Base-by-base conservation (phyloP, 2,888 invertebrate genomes). In the Pollenia labialis region DNA sequence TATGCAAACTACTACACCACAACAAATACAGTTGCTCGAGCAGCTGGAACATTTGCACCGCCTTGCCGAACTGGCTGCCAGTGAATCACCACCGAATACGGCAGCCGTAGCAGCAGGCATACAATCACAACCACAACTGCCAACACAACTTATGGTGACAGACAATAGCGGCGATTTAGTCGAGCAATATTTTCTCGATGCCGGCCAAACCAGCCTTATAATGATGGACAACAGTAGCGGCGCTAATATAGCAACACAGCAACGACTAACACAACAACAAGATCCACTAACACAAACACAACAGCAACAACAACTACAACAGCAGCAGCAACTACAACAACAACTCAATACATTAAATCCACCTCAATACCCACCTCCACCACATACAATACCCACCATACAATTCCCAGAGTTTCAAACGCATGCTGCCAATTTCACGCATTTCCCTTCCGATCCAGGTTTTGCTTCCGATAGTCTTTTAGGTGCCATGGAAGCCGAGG, bases 11-110 rank as follows among this genome's bases (percentile, higher is more conserved):
- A 89, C 90, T 46, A 89, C 89, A 56, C 88, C 90, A 71, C 91
- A 91, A 85, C 92, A 91, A 76, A 88, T 91, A 88, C 87, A 90
- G 89, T 90, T 92, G 88, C 89, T 92, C 85, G 91, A 91, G 81
- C 93, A 91, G 85, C 90, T 92, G 44, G 92, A 92, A 81, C 93
- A 92, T 85, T 80, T 92, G 84, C 92, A 92, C 80, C 91, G 92
- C 76, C 86, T 92, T 81, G 91, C 91, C 40, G 91, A 92, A 56
- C 81, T 91, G 89, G 93, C 92, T 44, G 92, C 93, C 46, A 90
- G 92, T 74, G 92, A 91, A 72, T 91, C 92, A 56, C 92, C 92
- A 72, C 92, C 92, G 71, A 90, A 89, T 62, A 89, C 89, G 54
- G 89, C 90, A 72, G 87, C 81, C 81, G 77, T 77, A 56, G 71